These are phyloP conservation scores for Heliothis virescens DNA, from an alignment of 1,140 invertebrate genomes.

Conservation along the genomic window DNA sequence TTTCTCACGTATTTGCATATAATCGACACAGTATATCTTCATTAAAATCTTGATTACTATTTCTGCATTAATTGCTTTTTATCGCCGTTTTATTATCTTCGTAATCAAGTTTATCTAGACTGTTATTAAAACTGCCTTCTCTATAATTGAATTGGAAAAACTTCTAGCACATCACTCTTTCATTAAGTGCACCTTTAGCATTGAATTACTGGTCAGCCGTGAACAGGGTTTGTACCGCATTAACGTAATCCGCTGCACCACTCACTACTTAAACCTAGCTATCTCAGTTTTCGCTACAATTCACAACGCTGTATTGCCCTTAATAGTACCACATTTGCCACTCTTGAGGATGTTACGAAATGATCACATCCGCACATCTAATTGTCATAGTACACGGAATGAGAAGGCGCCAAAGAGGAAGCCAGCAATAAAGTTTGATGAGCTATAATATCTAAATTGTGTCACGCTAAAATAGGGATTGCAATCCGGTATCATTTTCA, in stretches of 20 bases:
- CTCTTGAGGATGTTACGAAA: constrained; percentile 47
- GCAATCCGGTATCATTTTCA: too few species aligned
- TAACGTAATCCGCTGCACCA: constrained; percentile 52
- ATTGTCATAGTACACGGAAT: constrained; percentile 36
- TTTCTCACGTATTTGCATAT: too few species aligned
- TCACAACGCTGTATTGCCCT: constrained; percentile 56
- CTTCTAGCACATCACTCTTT: not conserved
- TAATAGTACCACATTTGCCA: constrained; percentile 56
- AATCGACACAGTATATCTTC: not conserved
- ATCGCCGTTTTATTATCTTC: not conserved
- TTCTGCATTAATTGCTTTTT: constrained; percentile 7
- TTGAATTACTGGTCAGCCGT: constrained; percentile 33
- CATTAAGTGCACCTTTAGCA: not conserved
- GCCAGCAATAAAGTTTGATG: constrained; percentile 33
- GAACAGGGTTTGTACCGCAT: constrained; percentile 61
- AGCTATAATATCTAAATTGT: constrained; percentile 32
- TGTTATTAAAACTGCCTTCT: not conserved
- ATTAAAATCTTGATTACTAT: not conserved
- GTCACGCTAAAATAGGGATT: constrained; percentile 37
- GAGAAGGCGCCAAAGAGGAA: constrained; percentile 37
- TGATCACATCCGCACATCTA: constrained; percentile 40
- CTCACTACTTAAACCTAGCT: constrained; percentile 54
- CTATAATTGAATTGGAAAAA: constrained; percentile 3
- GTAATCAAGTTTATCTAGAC: not conserved
- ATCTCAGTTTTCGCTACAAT: constrained; percentile 46